Percentiles rank a stretch among this genome's conserved stretches.
phyloP scores from a whole-genome alignment of 2,888 invertebrate genomes.

The Cotesia congregata region DNA sequence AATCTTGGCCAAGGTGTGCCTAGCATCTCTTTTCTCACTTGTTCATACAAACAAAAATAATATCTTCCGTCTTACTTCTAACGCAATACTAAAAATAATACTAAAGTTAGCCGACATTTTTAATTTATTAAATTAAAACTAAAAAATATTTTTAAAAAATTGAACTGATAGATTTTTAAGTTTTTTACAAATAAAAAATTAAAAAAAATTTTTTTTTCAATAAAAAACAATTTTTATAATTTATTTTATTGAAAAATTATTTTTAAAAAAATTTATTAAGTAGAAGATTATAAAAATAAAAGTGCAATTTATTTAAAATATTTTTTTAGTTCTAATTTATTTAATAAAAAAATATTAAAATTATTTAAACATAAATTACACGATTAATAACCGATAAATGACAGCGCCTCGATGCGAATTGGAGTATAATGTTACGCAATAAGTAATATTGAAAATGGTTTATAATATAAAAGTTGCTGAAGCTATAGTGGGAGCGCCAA shows the following conservation, averaged over 20 bases:
- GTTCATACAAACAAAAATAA: slow-evolving; percentile 30
- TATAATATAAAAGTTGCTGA: not conserved
- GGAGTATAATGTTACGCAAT: not conserved
- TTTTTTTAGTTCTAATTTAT: no score
- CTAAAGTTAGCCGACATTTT: no score
- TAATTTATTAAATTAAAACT: no score
- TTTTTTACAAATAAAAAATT: not conserved
- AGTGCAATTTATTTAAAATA: no score
- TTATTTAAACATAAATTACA: no score
- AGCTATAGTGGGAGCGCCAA: not conserved
- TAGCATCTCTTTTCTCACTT: not conserved
- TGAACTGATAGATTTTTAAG: no score
- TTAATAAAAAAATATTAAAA: no score
- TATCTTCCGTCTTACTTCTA: slow-evolving; percentile 55
- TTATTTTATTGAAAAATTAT: no score
- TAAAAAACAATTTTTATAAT: not conserved
- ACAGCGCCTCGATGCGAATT: not conserved
- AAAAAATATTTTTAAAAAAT: no score
- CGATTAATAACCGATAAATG: not conserved
- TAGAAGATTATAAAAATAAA: no score
- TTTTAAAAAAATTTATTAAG: no score
- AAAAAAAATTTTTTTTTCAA: not conserved
- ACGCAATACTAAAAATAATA: no score
- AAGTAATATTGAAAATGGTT: not conserved
- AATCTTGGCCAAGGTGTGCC: slow-evolving; percentile 6